Base-by-base conservation (phyloP, 2,888 invertebrate species). In the Eulithis prunata region DNA sequence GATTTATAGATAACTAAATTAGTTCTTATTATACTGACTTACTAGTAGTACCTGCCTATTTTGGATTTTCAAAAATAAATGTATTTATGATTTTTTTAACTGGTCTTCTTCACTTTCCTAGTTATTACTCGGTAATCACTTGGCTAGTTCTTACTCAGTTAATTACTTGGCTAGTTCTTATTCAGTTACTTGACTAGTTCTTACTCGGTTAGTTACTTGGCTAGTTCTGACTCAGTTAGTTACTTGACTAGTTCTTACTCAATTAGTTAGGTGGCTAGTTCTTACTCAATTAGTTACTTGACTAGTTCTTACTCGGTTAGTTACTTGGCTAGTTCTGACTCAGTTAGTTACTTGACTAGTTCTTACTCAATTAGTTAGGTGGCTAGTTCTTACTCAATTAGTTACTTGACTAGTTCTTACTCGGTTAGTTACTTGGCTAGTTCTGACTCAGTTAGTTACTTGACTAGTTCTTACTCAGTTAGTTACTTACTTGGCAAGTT, bases 401-500 rank as follows among this genome's bases (percentile, higher is more conserved):
- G n/a, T 45, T n/a, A n/a, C 5, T 7, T 11, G 6, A 10, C 10
- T 7, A 10, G 43, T 11, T 11, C 10, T 10, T 43, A 43, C 43
- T 43, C 12, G 3, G 14, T 47, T 13, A 47, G 0, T 47, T 14
- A 47, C 8, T 47, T 51, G 51, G 28, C 32, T 32, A 32, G 28
- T 14, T 14, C 41, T 47, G 21, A 21, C 8, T 47, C 28, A 28
- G 32, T 11, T 12, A 32, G 5, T 47, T 14, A 21, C 51, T 51
- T 51, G 8, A 36, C 36, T 13, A 36, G 28, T 47, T 14, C 8
- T 41, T 8, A 41, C 8, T 41, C 41, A 10, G 41, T 41, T 10
- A 41, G 41, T 36, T 14, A 88, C 94, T 93, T 80, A 96, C 96
- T 95, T 97, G 77, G 97, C 97, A 58, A 97, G 91, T 89, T 96